Percentiles rank a stretch among this genome's conserved stretches.
Evolutionary conservation across 2,797 vertebrate species (phyloP).

Genomic region (Gila robusta): DNA sequence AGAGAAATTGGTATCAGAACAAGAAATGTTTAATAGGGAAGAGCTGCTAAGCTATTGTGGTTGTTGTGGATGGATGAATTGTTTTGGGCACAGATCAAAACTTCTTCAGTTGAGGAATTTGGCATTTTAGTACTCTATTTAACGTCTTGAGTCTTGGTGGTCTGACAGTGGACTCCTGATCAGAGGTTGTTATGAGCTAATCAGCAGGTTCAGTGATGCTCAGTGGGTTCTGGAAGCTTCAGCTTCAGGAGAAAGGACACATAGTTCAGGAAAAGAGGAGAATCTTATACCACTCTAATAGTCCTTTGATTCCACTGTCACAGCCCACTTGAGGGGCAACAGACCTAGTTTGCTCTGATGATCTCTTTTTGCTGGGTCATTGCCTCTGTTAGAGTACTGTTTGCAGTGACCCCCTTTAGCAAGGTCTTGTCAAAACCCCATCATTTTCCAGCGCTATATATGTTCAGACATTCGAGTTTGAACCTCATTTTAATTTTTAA

Average conservation of each 20-base stretch:
- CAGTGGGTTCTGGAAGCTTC: slow-evolving; percentile 28
- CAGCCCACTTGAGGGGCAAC: slow-evolving; percentile 53
- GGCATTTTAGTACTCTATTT: slow-evolving; percentile 37
- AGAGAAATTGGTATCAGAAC: neutral
- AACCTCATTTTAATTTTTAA: slow-evolving; percentile 17
- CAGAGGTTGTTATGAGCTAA: slow-evolving; percentile 48
- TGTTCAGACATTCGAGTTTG: slow-evolving; percentile 10
- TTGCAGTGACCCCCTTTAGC: slow-evolving; percentile 44
- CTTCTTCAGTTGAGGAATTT: neutral
- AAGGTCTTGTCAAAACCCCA: slow-evolving; percentile 37
- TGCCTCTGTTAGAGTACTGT: slow-evolving; percentile 48
- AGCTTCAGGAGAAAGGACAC: slow-evolving; percentile 25
- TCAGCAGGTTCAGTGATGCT: slow-evolving; percentile 37
- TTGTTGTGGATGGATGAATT: neutral
- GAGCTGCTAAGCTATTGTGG: neutral
- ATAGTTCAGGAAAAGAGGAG: slow-evolving; percentile 44
- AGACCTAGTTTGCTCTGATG: slow-evolving; percentile 54
- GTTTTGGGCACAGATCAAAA: slow-evolving; percentile 19
- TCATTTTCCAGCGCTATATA: slow-evolving; percentile 7
- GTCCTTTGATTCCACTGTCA: slow-evolving; percentile 48
- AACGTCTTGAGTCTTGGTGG: slow-evolving; percentile 14
- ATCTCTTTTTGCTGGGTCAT: slow-evolving; percentile 51
- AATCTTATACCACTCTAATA: slow-evolving; percentile 49
- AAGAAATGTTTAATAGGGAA: neutral
- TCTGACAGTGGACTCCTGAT: slow-evolving; percentile 25